Conservation (phyloP, 2,113 vertebrate genomes). For the Bubo bubo region DNA sequence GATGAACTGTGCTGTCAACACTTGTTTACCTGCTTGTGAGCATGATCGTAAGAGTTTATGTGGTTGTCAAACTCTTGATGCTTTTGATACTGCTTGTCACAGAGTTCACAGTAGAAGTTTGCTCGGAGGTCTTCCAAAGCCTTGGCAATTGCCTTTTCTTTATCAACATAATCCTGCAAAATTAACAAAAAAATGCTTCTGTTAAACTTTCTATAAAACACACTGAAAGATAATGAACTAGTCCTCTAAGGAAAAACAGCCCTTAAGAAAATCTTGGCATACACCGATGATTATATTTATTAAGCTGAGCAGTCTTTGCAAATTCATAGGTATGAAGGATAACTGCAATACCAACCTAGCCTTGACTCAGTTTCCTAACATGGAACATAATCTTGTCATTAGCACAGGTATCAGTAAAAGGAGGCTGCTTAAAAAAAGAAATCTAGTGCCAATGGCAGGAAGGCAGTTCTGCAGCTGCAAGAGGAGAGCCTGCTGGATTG, state of each 20-base stretch:
- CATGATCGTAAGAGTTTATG: constrained; percentile 98
- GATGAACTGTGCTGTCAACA: background rate
- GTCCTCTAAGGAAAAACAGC: background rate
- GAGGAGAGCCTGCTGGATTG: background rate
- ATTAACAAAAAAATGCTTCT: background rate
- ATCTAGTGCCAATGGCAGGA: background rate
- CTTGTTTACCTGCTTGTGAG: constrained; percentile 92
- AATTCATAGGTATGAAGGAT: background rate
- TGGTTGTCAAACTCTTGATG: constrained; percentile 99
- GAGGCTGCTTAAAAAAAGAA: background rate
- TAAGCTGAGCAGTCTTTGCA: background rate
- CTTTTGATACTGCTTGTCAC: constrained; percentile 99
- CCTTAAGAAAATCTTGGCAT: background rate
- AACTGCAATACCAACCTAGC: background rate
- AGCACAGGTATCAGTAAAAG: background rate
- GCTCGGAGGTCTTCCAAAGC: constrained; percentile 97
- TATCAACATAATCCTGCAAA: constrained; percentile 92
- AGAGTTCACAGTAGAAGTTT: constrained; percentile 98
- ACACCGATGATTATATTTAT: fast-evolving
- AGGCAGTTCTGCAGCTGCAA: background rate
- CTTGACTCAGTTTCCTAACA: background rate
- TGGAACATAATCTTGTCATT: too few species aligned
- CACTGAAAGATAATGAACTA: background rate
- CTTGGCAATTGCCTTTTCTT: constrained; percentile 98
- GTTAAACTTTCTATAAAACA: background rate